Evolutionary conservation across 1,140 invertebrate species (phyloP).

Genomic region (Cydia amplana): DNA sequence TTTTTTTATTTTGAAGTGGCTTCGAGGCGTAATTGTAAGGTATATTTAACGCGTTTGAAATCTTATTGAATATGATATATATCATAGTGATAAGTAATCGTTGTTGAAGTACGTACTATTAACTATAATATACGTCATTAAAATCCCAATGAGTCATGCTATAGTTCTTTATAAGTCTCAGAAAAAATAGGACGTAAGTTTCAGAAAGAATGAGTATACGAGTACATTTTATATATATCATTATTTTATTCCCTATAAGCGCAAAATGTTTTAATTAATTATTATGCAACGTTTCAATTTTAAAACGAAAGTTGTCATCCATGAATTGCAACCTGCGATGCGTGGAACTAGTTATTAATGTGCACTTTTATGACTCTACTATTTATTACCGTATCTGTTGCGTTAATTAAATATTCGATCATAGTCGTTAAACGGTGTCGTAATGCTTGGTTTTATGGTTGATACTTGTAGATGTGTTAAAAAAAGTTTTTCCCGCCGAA

Average conservation of each 20-base stretch:
- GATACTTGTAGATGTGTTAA: not conserved
- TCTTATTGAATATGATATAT: not conserved
- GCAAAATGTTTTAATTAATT: constrained; percentile 23
- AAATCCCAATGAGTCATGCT: not conserved
- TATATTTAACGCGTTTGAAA: not conserved
- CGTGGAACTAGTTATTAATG: constrained; percentile 38
- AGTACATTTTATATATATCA: too few species aligned
- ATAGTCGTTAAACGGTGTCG: constrained; percentile 7
- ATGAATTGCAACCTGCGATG: constrained; percentile 34
- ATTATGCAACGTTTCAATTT: constrained; percentile 37
- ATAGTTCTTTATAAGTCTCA: not conserved
- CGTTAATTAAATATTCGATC: constrained; percentile 33
- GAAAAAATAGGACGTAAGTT: not conserved
- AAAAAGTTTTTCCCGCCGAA: not conserved
- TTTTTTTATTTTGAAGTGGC: not conserved
- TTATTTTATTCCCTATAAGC: not conserved
- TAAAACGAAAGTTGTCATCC: constrained; percentile 47
- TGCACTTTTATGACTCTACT: constrained; percentile 41
- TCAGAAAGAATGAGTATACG: too few species aligned
- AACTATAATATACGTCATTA: not conserved
- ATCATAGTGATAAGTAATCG: not conserved
- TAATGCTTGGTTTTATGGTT: constrained; percentile 22
- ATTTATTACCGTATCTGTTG: constrained; percentile 33
- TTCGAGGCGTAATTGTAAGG: not conserved
- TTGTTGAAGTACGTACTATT: not conserved